These are phyloP conservation scores for Myiozetetes cayanensis DNA, from an alignment of 2,113 vertebrate species.

Conservation along the genomic window DNA sequence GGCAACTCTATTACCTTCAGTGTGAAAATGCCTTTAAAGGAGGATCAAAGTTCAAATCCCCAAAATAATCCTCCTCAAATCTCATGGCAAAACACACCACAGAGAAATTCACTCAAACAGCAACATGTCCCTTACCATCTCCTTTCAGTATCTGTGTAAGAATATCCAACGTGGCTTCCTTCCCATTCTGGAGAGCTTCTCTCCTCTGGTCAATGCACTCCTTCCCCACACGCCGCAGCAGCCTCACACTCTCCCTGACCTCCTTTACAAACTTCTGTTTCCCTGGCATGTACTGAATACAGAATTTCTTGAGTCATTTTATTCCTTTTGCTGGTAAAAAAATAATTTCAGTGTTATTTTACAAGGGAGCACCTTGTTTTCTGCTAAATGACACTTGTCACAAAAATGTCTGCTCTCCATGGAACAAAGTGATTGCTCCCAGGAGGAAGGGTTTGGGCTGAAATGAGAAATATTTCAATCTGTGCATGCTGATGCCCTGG, in stretches of 20 bases:
- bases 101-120: neutral
- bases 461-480: neutral
- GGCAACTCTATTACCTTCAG: neutral
- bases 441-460: neutral
- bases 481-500: neutral
- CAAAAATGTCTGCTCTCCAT: neutral
- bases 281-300: constrained; percentile 72
- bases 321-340: neutral
- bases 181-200: constrained; percentile 75
- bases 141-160: constrained; percentile 88
- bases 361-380: neutral
- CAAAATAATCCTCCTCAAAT: neutral
- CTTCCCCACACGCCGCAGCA: constrained; percentile 82
- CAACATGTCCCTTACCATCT: neutral
- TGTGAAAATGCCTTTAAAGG: neutral
- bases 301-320: constrained; percentile 9
- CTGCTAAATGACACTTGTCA: neutral
- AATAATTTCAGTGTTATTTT: neutral
- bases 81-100: neutral
- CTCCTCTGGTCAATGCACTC: constrained; percentile 81
- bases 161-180: constrained; percentile 82
- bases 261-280: constrained; percentile 76
- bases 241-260: constrained; percentile 70
- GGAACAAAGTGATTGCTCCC: neutral
- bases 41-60: neutral